These are phyloP conservation scores for Mohoua ochrocephala DNA, from an alignment of 2,113 vertebrate species.

Conservation along the genomic window DNA sequence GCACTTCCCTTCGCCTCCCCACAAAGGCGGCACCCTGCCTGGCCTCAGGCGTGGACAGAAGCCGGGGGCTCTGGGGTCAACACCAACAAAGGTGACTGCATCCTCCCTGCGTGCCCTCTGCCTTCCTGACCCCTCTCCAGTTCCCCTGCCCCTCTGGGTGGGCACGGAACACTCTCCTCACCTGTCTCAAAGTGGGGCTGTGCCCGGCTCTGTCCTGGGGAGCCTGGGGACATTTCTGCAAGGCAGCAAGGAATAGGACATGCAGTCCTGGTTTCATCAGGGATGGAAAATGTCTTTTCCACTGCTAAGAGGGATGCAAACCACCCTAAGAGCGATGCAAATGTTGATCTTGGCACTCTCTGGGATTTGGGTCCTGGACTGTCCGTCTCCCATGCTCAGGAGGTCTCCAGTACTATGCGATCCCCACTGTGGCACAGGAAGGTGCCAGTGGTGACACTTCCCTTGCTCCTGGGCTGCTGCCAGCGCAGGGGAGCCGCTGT, in stretches of 20 bases:
- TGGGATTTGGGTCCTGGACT: background rate
- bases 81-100: background rate
- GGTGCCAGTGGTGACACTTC: background rate
- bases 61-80: background rate
- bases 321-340: background rate
- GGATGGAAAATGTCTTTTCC: background rate
- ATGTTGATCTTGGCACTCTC: background rate
- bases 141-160: background rate
- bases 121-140: rapidly evolving
- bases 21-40: background rate
- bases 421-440: background rate
- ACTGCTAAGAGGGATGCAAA: background rate
- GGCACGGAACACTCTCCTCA: background rate
- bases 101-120: background rate
- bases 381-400: background rate
- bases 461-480: background rate
- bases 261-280: rapidly evolving
- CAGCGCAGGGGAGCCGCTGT: background rate
- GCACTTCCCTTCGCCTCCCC: background rate
- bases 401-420: background rate
- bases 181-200: background rate
- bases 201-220: background rate
- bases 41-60: background rate
- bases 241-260: background rate
- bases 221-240: background rate